Evolutionary conservation across 2,888 invertebrate species (phyloP).

Genomic region (Apotomis turbidana): DNA sequence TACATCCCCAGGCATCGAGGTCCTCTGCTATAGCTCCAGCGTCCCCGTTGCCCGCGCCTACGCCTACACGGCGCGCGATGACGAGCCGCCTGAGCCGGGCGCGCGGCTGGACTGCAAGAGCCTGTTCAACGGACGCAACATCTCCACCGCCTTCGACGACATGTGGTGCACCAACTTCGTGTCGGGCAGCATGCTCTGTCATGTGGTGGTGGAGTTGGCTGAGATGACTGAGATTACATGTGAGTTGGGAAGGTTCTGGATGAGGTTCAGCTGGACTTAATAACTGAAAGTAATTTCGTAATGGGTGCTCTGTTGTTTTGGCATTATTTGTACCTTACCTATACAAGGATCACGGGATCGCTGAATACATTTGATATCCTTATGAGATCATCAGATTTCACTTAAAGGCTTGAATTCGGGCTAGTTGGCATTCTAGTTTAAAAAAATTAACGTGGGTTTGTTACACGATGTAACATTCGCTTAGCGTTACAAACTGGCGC

Average conservation of each 20-base stretch:
- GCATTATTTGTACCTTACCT: too few species aligned
- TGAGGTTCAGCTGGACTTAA: too few species aligned
- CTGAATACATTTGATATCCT: too few species aligned
- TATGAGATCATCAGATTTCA: too few species aligned
- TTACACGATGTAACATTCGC: too few species aligned
- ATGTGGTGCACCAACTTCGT: slow-evolving; percentile 85
- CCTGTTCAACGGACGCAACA: slow-evolving; percentile 87
- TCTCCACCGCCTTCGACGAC: slow-evolving; percentile 86
- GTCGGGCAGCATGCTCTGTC: slow-evolving; percentile 64
- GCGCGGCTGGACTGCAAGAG: slow-evolving; percentile 72
- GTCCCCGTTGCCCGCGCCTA: slow-evolving; percentile 65
- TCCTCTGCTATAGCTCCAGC: slow-evolving; percentile 64
- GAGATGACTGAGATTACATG: slow-evolving; percentile 71
- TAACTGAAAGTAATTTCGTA: too few species aligned
- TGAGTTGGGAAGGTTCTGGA: slow-evolving; percentile 49
- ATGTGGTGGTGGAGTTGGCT: slow-evolving; percentile 69
- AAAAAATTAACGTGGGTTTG: too few species aligned
- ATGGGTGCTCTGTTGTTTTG: too few species aligned
- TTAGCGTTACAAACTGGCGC: neutral
- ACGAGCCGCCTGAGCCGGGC: slow-evolving; percentile 54
- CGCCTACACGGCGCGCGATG: slow-evolving; percentile 65
- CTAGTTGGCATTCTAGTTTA: too few species aligned
- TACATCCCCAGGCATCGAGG: slow-evolving; percentile 76
- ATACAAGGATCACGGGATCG: too few species aligned
- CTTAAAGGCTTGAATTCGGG: too few species aligned